phyloP scores from a whole-genome alignment of 1,140 invertebrate genomes.

The Samia ricini region DNA sequence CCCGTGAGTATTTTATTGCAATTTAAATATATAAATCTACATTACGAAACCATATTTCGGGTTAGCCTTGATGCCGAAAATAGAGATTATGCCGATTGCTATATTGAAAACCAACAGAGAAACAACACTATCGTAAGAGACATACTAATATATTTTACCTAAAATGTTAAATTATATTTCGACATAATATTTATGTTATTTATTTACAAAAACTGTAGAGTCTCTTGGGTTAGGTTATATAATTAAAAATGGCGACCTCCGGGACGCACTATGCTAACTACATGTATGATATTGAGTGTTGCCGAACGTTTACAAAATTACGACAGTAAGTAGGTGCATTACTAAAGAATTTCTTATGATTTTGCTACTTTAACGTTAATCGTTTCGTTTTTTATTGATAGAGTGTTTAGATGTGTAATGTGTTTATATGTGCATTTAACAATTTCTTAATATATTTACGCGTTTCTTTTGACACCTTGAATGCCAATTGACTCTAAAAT shows the following conservation, averaged over 20 bases:
- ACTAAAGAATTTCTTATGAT: not conserved
- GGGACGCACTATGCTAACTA: not conserved
- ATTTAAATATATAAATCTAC: too few relatives aligned
- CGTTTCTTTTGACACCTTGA: not conserved
- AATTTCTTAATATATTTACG: not conserved
- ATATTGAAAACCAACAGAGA: too few relatives aligned
- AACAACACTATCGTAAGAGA: too few relatives aligned
- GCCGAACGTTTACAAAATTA: not conserved
- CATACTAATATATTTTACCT: too few relatives aligned
- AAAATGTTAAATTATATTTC: too few relatives aligned
- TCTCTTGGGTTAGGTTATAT: not conserved
- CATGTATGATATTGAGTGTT: not conserved
- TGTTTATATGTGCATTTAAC: not conserved
- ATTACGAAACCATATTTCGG: too few relatives aligned
- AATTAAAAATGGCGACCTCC: not conserved
- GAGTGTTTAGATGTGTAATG: not conserved
- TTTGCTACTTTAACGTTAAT: not conserved
- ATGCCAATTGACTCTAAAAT: not conserved
- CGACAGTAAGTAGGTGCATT: not conserved
- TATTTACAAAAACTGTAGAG: not conserved
- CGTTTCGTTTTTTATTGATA: not conserved
- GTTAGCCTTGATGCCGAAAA: too few relatives aligned
- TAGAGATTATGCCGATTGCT: too few relatives aligned
- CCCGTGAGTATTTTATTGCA: too few relatives aligned
- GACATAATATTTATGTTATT: not conserved